Conservation (phyloP, 1,140 invertebrate species). For the Akabosia matsudoensis region DNA sequence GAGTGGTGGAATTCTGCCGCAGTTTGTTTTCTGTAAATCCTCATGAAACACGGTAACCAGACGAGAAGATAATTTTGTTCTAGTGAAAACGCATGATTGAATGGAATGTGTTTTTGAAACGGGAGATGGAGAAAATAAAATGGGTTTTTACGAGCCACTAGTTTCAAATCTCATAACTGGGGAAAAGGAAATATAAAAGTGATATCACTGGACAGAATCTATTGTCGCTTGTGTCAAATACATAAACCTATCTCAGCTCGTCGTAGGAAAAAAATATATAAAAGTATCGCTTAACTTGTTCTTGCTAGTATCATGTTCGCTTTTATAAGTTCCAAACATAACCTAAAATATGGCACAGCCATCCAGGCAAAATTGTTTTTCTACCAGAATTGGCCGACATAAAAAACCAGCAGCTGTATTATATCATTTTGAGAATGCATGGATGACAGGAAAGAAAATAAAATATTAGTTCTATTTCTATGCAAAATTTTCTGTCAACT, state of each 20-base stretch:
- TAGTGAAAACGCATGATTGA: slow-evolving; percentile 17
- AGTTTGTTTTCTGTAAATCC: no score
- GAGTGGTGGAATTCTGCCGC: no score
- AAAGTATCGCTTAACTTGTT: no score
- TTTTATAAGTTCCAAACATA: no score
- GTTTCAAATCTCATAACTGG: slow-evolving; percentile 45
- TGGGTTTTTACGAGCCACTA: slow-evolving; percentile 46
- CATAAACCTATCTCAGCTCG: slow-evolving; percentile 20
- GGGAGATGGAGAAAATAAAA: slow-evolving; percentile 27
- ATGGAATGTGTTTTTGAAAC: slow-evolving; percentile 25
- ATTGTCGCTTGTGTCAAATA: slow-evolving; percentile 37
- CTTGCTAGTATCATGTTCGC: background rate
- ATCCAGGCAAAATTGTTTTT: no score
- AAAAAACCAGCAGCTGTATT: slow-evolving; percentile 3
- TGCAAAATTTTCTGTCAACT: slow-evolving; percentile 28
- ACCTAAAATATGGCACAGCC: no score
- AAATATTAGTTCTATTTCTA: slow-evolving; percentile 27
- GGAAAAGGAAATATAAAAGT: slow-evolving; percentile 40
- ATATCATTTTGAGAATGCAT: background rate
- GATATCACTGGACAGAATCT: slow-evolving; percentile 25
- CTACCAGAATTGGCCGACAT: no score
- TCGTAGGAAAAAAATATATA: background rate
- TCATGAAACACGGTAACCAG: no score
- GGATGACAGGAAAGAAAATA: slow-evolving; percentile 21
- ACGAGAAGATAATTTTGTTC: background rate